Evolutionary conservation across 2,888 invertebrate genomes (phyloP).

Genomic region (Theretra japonica): DNA sequence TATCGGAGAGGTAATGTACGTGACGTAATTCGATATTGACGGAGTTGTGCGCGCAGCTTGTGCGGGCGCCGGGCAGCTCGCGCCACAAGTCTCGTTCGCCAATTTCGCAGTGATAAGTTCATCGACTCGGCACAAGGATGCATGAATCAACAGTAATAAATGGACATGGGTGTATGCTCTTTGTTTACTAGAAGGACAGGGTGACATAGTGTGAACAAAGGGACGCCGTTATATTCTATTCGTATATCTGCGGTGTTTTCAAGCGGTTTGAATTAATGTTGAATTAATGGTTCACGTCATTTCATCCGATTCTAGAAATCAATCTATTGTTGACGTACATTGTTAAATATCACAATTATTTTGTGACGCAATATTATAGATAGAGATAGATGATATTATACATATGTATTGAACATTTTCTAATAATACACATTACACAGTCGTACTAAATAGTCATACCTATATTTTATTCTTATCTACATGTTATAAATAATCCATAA

Average conservation of each 20-base stretch:
- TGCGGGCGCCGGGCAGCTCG: slow-evolving; percentile 60
- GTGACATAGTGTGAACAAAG: slow-evolving; percentile 22
- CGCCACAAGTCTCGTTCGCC: slow-evolving; percentile 72
- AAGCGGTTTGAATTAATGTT: neutral
- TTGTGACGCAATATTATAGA: no score
- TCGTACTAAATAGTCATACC: no score
- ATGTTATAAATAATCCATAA: no score
- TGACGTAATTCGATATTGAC: slow-evolving; percentile 5
- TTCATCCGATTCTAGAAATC: neutral
- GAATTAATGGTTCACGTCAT: neutral
- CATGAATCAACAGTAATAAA: slow-evolving; percentile 59
- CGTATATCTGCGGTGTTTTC: neutral
- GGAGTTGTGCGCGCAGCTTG: slow-evolving; percentile 35
- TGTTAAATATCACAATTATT: neutral
- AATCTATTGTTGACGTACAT: neutral
- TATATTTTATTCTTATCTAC: no score
- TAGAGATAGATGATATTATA: no score
- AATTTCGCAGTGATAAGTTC: slow-evolving; percentile 83
- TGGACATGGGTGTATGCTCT: slow-evolving; percentile 63
- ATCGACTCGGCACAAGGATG: slow-evolving; percentile 72
- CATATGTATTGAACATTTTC: no score
- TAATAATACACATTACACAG: no score
- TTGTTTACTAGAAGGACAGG: slow-evolving; percentile 49
- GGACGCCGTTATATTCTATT: slow-evolving; percentile 12
- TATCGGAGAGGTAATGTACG: slow-evolving; percentile 32